Conservation (phyloP, 2,888 invertebrate genomes). For the Ophraella communa region DNA sequence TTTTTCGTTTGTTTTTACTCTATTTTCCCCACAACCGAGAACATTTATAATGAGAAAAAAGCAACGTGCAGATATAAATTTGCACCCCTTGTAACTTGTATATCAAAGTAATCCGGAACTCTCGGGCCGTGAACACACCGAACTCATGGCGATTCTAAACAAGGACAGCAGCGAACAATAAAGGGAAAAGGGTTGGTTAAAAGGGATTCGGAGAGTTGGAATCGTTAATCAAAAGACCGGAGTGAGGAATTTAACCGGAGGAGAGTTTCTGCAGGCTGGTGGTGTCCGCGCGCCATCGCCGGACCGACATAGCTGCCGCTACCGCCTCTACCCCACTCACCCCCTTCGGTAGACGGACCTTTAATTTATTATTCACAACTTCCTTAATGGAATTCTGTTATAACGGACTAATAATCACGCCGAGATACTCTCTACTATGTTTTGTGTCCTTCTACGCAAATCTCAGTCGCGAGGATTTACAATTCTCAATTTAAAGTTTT, state of each 20-base stretch:
- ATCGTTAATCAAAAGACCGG: constrained; percentile 55
- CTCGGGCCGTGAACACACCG: constrained; percentile 8
- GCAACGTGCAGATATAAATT: not conserved
- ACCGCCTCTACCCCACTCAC: constrained; percentile 57
- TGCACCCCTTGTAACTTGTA: not conserved
- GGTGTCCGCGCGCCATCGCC: constrained; percentile 63
- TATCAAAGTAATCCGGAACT: not conserved
- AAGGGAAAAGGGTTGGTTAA: constrained; percentile 33
- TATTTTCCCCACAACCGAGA: too few relatives aligned
- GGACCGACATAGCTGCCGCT: constrained; percentile 67
- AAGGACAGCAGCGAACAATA: constrained; percentile 34
- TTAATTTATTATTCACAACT: constrained; percentile 59
- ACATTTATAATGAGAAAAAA: not conserved
- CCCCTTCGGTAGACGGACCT: constrained; percentile 40
- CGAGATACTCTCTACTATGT: constrained; percentile 20
- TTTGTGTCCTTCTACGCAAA: constrained; percentile 12
- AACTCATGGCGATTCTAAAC: constrained; percentile 34
- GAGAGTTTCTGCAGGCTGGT: constrained; percentile 43
- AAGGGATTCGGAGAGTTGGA: constrained; percentile 44
- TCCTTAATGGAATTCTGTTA: constrained; percentile 56
- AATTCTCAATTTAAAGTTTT: too few relatives aligned
- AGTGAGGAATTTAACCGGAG: constrained; percentile 37
- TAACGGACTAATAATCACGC: constrained; percentile 52
- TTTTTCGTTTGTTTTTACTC: too few relatives aligned
- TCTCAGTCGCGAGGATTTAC: not conserved